phyloP scores from a whole-genome alignment of 2,797 vertebrate species.

The Limnodromus scolopaceus region DNA sequence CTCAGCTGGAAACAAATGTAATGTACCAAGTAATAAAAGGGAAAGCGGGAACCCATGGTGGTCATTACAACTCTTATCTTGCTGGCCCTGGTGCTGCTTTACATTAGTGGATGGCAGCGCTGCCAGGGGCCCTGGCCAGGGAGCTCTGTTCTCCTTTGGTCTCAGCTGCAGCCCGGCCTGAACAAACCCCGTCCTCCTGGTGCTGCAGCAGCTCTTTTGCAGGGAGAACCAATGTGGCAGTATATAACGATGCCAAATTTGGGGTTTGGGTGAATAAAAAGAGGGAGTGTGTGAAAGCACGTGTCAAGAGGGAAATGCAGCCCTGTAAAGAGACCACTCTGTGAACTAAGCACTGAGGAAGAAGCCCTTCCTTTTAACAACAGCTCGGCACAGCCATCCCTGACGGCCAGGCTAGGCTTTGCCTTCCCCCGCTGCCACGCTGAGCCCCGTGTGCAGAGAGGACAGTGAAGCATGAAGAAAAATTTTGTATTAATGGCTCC shows the following conservation, averaged over 20 bases:
- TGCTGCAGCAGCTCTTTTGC: not conserved
- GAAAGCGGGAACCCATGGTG: constrained; percentile 51
- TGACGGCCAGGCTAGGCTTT: not conserved
- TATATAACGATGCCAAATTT: constrained; percentile 11
- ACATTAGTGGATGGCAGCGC: not conserved
- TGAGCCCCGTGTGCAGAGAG: rapidly evolving
- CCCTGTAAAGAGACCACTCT: not conserved
- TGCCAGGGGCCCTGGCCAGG: not conserved
- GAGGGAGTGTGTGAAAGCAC: not conserved
- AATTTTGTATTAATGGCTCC: not conserved
- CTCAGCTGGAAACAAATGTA: constrained; percentile 64
- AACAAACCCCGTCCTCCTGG: not conserved
- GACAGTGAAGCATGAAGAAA: not conserved
- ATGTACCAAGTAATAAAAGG: constrained; percentile 47
- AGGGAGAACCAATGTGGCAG: not conserved
- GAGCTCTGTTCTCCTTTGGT: not conserved
- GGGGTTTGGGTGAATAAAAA: not conserved
- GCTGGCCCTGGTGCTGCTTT: constrained; percentile 44
- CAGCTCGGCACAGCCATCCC: not conserved
- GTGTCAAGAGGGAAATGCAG: not conserved
- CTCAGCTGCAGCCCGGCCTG: not conserved
- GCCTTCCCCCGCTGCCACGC: rapidly evolving
- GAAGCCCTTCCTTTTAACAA: not conserved
- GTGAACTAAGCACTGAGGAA: not conserved
- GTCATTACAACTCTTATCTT: constrained; percentile 61